A percentile compares a stretch with the other conserved stretches of the same genome.
Conservation (phyloP, 1,140 invertebrate species). For the Calliphora vicina region DNA sequence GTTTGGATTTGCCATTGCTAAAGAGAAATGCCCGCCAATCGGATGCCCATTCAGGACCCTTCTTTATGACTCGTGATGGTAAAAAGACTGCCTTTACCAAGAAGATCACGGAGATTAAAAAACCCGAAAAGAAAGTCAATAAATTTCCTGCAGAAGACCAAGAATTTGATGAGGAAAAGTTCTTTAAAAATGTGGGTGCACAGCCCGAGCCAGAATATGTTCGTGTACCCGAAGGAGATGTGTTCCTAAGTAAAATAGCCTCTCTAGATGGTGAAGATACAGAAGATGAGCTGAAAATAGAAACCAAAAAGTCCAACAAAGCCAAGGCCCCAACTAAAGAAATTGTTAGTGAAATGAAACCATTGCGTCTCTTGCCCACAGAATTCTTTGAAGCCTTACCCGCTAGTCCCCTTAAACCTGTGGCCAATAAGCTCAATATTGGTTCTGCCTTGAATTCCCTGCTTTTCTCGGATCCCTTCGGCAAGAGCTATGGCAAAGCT, state of each 20-base stretch:
- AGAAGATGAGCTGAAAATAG: conserved; percentile 29
- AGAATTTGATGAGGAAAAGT: conserved; percentile 59
- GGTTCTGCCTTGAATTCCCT: conserved; percentile 52
- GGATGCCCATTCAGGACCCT: conserved; percentile 46
- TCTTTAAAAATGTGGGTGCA: conserved; percentile 54
- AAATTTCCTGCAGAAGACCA: conserved; percentile 49
- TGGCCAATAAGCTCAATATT: conserved; percentile 26
- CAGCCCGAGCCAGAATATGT: conserved; percentile 49
- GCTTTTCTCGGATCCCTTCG: conserved; percentile 56
- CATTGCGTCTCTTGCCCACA: conserved; percentile 45
- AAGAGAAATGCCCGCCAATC: conserved; percentile 44
- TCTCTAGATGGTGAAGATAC: conserved; percentile 53
- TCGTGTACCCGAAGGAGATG: conserved; percentile 54
- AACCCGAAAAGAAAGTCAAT: conserved; percentile 51
- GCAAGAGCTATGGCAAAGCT: not conserved
- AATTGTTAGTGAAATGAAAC: conserved; percentile 36
- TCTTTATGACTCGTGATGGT: conserved; percentile 51
- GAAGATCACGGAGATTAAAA: conserved; percentile 58
- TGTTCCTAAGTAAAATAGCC: conserved; percentile 53
- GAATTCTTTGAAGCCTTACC: conserved; percentile 56
- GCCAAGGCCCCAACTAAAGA: conserved; percentile 32
- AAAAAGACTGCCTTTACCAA: conserved; percentile 49
- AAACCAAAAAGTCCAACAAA: conserved; percentile 36
- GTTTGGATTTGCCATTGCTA: conserved; percentile 23
- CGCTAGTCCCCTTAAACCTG: conserved; percentile 32